Evolutionary conservation across 2,113 vertebrate species (phyloP).

Genomic region (Blennius ocellaris): DNA sequence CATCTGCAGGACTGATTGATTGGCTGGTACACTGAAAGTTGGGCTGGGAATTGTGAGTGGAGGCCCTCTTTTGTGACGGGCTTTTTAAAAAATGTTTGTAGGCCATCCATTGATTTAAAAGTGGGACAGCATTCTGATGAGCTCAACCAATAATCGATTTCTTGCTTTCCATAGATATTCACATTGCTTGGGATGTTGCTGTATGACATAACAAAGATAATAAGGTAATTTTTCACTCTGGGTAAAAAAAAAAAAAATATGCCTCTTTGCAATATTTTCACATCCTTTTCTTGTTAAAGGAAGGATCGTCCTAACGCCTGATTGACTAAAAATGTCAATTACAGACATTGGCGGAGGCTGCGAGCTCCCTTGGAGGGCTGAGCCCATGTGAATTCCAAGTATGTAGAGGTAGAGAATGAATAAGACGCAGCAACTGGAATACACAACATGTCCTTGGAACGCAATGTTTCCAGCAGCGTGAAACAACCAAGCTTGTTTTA

Average conservation of each 20-base stretch:
- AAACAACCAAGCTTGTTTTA: conserved; percentile 9
- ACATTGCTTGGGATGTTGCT: conserved; percentile 34
- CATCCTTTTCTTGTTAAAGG: too few relatives aligned
- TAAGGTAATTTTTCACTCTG: background rate
- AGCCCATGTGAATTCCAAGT: background rate
- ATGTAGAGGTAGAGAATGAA: conserved; percentile 4
- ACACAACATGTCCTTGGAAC: background rate
- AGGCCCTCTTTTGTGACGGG: conserved; percentile 51
- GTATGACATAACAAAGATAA: conserved; percentile 12
- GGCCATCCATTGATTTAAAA: conserved; percentile 73
- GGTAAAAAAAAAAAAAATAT: too few relatives aligned
- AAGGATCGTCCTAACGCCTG: too few relatives aligned
- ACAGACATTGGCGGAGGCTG: conserved; percentile 4
- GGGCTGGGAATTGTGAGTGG: conserved; percentile 57
- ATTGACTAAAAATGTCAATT: background rate
- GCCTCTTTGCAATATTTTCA: too few relatives aligned
- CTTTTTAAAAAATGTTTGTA: conserved; percentile 19
- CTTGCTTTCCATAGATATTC: conserved; percentile 35
- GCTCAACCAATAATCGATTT: conserved; percentile 68
- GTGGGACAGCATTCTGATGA: conserved; percentile 66
- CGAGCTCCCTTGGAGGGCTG: background rate
- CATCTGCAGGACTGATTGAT: conserved; percentile 66
- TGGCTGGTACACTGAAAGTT: conserved; percentile 42
- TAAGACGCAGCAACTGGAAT: background rate
- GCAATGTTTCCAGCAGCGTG: conserved; percentile 4